A percentile compares a stretch with the other conserved stretches of the same genome.
Evolutionary conservation across 2,888 invertebrate species (phyloP).

Genomic region (Thecocarcelia acutangulata): DNA sequence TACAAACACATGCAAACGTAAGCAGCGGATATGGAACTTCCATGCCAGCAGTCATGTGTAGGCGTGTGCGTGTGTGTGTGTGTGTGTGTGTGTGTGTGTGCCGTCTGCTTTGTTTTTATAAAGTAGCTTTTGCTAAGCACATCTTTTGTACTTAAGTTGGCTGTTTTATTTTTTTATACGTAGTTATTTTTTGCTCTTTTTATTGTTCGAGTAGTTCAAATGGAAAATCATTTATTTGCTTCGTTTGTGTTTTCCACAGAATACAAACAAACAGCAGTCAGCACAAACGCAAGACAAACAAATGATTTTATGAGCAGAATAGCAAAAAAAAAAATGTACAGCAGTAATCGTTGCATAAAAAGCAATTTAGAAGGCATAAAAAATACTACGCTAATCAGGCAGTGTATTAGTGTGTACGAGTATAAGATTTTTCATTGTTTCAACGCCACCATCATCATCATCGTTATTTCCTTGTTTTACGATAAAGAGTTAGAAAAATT

Average conservation of each 20-base stretch:
- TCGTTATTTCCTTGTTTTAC: background rate
- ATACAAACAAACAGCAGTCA: slow-evolving; percentile 24
- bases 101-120: background rate
- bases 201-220: slow-evolving; percentile 53
- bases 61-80: background rate
- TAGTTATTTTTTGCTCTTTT: slow-evolving; percentile 24
- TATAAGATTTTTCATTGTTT: slow-evolving; percentile 1
- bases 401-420: slow-evolving; percentile 18
- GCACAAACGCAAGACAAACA: slow-evolving; percentile 30
- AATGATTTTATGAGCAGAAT: slow-evolving; percentile 6
- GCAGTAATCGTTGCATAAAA: slow-evolving; percentile 66
- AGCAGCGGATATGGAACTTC: background rate
- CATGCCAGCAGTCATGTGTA: background rate
- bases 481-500: slow-evolving; percentile 5
- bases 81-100: background rate
- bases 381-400: slow-evolving; percentile 53
- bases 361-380: slow-evolving; percentile 51
- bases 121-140: slow-evolving; percentile 22
- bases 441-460: background rate
- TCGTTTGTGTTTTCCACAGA: slow-evolving; percentile 46
- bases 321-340: slow-evolving; percentile 48
- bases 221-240: slow-evolving; percentile 65
- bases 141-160: slow-evolving; percentile 12
- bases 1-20: background rate
- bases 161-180: slow-evolving; percentile 16